These are phyloP conservation scores for Parochlus steinenii DNA, from an alignment of 2,888 invertebrate species.

Conservation along the genomic window DNA sequence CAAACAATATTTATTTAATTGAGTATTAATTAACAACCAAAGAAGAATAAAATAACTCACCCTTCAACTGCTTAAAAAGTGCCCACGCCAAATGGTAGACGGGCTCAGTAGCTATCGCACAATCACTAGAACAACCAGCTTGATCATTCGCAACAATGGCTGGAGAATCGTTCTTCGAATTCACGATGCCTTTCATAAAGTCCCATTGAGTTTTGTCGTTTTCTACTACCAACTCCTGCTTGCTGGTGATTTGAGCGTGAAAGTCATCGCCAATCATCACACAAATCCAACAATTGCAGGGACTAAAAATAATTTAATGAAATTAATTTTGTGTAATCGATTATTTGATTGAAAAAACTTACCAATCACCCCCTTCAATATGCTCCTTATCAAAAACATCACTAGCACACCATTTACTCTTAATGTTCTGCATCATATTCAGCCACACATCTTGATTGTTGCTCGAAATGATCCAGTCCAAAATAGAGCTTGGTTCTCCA, in stretches of 20 bases:
- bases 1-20: too few relatives aligned
- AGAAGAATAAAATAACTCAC: constrained; percentile 15
- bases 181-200: constrained; percentile 5
- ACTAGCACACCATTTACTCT: too few relatives aligned
- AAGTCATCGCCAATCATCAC: constrained; percentile 24
- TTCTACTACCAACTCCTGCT: too few relatives aligned
- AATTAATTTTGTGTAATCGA: too few relatives aligned
- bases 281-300: constrained; percentile 29
- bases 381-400: background rate
- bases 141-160: constrained; percentile 25
- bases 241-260: constrained; percentile 4
- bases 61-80: constrained; percentile 27
- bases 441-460: constrained; percentile 9
- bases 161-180: constrained; percentile 23
- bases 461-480: constrained; percentile 9
- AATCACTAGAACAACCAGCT: background rate
- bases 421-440: constrained; percentile 8
- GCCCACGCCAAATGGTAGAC: constrained; percentile 29
- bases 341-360: too few relatives aligned
- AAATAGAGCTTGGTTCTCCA: constrained; percentile 2
- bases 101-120: constrained; percentile 4
- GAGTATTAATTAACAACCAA: constrained; percentile 1
- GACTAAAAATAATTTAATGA: constrained; percentile 19
- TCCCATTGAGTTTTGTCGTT: too few relatives aligned
- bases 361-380: background rate